Evolutionary conservation across 2,113 vertebrate species (phyloP).

Genomic region (Ptilorrhoa leucosticta): DNA sequence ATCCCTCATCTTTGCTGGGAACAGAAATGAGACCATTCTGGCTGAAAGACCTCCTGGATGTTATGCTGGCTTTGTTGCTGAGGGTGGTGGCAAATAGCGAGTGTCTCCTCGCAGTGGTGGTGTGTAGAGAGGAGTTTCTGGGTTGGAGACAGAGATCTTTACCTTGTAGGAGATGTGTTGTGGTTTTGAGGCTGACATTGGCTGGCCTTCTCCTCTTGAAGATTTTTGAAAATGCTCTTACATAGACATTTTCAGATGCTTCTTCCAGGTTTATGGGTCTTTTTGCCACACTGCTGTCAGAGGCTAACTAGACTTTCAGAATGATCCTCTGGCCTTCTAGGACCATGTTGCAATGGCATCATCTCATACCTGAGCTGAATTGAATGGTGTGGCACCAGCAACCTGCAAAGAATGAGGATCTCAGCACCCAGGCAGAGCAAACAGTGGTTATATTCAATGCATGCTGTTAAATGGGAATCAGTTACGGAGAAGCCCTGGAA

Average conservation of each 20-base stretch:
- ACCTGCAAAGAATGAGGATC: neutral
- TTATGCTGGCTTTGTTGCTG: neutral
- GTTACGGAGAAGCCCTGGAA: neutral
- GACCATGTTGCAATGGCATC: neutral
- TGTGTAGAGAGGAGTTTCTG: neutral
- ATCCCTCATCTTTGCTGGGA: neutral
- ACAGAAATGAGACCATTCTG: neutral
- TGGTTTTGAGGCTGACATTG: neutral
- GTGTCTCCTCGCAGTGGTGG: neutral
- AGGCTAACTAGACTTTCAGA: neutral
- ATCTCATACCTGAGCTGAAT: neutral
- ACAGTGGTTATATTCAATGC: neutral
- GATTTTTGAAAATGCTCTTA: neutral
- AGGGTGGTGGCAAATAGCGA: fast-evolving
- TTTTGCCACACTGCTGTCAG: neutral
- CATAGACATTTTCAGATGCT: neutral
- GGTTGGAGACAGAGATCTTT: neutral
- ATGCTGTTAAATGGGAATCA: neutral
- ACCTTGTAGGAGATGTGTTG: neutral
- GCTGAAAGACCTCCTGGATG: fast-evolving
- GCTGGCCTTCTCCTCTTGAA: neutral
- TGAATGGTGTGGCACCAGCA: neutral
- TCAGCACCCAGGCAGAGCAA: neutral
- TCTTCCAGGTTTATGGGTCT: neutral
- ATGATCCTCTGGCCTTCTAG: neutral